Evolutionary conservation across 2,888 invertebrate species (phyloP).

Genomic region (Trissolcus brochymenae): DNA sequence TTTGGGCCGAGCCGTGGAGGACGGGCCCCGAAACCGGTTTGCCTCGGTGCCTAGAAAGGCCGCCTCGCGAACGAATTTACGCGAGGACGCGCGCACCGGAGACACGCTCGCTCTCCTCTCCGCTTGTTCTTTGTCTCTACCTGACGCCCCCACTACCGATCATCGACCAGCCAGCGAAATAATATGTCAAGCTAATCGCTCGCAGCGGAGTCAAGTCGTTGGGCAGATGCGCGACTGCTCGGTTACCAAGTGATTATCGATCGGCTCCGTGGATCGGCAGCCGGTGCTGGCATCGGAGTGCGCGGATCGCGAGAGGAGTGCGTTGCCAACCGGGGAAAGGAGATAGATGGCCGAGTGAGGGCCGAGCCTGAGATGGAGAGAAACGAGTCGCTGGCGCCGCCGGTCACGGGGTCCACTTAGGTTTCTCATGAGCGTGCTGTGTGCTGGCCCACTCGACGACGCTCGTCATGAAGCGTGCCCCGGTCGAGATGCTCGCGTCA

Average conservation of each 20-base stretch:
- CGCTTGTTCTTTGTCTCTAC: conserved; percentile 47
- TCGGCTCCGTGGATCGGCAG: conserved; percentile 11
- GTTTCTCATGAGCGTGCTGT: no score
- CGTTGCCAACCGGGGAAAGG: no score
- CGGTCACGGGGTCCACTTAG: conserved; percentile 2
- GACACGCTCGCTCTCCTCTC: conserved; percentile 27
- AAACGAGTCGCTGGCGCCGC: conserved; percentile 22
- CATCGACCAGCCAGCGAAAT: no score
- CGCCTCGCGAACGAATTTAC: conserved; percentile 67
- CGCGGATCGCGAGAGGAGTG: conserved; percentile 13
- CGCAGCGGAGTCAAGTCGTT: conserved; percentile 3
- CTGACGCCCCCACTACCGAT: conserved; percentile 36
- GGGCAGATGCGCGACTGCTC: conserved; percentile 2
- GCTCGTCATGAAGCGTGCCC: conserved; percentile 63
- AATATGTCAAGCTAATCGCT: conserved; percentile 5
- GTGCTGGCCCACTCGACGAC: background rate
- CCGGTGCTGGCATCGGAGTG: conserved; percentile 4
- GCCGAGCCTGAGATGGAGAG: background rate
- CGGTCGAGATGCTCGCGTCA: conserved; percentile 56
- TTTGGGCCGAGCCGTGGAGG: conserved; percentile 21
- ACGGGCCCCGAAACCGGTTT: conserved; percentile 71
- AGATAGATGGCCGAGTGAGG: no score
- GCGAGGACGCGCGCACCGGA: conserved; percentile 68
- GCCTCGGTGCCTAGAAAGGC: conserved; percentile 72
- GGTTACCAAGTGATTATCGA: conserved; percentile 18